phyloP scores from a whole-genome alignment of 2,797 vertebrate genomes.

The Ceyx erithaca region DNA sequence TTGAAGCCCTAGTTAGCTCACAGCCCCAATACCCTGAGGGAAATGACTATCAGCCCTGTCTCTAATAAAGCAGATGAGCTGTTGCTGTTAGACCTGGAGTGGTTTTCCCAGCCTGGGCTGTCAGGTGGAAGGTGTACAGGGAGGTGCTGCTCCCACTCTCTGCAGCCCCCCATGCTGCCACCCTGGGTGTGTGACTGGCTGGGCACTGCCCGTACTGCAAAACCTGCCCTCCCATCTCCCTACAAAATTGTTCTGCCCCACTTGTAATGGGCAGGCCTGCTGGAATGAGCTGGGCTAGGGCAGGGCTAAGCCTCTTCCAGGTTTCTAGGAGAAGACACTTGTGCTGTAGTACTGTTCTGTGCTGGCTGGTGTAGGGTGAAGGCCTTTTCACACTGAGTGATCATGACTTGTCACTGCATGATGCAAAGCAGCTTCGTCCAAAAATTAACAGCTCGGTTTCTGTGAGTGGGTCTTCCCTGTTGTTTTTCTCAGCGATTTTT shows the following conservation, averaged over 20 bases:
- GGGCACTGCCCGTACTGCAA: neutral
- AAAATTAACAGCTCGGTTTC: neutral
- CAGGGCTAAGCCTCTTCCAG: neutral
- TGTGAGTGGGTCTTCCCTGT: neutral
- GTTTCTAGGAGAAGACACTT: neutral
- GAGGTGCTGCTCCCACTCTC: neutral
- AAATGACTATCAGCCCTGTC: neutral
- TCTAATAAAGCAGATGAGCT: neutral
- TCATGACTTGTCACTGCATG: neutral
- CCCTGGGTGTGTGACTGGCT: accelerated
- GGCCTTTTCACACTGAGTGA: neutral
- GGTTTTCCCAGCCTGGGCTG: neutral
- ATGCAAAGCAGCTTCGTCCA: neutral
- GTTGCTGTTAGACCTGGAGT: neutral
- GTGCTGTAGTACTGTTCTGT: neutral
- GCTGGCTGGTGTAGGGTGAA: neutral
- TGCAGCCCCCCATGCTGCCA: accelerated
- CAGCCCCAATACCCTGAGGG: neutral
- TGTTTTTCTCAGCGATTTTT: neutral
- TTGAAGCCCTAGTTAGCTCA: neutral
- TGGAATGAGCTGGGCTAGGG: neutral
- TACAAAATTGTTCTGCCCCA: neutral
- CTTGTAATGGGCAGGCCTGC: neutral
- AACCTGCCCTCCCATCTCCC: accelerated
- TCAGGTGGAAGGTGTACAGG: neutral